Conservation (phyloP, 2,113 vertebrate species). For the Morone chrysops region DNA sequence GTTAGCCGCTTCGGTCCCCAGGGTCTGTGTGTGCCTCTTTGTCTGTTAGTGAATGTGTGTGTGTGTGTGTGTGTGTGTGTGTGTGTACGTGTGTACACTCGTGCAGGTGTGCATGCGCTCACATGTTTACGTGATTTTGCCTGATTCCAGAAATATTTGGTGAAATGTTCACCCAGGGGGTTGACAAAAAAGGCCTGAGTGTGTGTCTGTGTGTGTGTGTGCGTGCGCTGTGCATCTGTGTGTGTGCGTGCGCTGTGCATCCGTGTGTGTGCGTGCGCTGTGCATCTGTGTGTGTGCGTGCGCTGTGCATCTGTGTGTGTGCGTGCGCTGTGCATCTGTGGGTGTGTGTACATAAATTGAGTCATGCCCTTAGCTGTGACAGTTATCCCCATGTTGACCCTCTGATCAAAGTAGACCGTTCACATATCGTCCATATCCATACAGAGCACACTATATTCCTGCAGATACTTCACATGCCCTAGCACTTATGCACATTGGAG, state of each 20-base stretch:
- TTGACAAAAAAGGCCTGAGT: background rate
- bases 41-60: slow-evolving; percentile 24
- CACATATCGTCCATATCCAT: slow-evolving; percentile 12
- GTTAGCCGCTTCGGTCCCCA: slow-evolving; percentile 65
- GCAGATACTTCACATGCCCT: slow-evolving; percentile 22
- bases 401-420: slow-evolving; percentile 55
- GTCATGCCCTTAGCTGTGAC: slow-evolving; percentile 41
- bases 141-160: slow-evolving; percentile 16
- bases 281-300: slow-evolving; percentile 6
- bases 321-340: slow-evolving; percentile 6
- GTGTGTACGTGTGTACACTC: background rate
- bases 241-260: no score
- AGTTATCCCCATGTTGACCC: slow-evolving; percentile 48
- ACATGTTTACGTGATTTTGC: slow-evolving; percentile 20
- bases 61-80: slow-evolving; percentile 24
- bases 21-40: slow-evolving; percentile 57
- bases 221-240: slow-evolving; percentile 6
- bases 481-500: slow-evolving; percentile 16
- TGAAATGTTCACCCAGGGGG: background rate
- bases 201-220: slow-evolving; percentile 9
- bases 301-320: slow-evolving; percentile 9
- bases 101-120: slow-evolving; percentile 18
- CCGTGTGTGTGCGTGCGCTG: slow-evolving; percentile 1
- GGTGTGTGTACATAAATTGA: slow-evolving; percentile 29
- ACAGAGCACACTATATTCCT: background rate